Percentiles rank a stretch among this genome's conserved stretches.
phyloP scores from a whole-genome alignment of 1,140 invertebrate species.

The Oryctes rhinoceros region DNA sequence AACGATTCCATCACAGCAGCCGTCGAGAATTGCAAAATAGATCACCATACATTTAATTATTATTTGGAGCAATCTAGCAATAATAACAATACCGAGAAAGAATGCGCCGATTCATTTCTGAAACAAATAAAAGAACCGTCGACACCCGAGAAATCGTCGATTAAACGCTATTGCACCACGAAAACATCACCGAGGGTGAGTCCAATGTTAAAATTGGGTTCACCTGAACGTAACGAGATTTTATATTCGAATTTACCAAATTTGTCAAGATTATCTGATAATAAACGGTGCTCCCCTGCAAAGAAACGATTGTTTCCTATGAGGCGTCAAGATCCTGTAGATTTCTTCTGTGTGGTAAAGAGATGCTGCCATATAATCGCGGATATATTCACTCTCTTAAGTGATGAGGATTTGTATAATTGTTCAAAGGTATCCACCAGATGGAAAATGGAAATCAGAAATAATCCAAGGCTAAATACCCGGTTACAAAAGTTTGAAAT shows the following conservation, averaged over 20 bases:
- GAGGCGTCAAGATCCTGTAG: neutral
- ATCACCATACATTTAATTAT: neutral
- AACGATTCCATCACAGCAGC: slow-evolving; percentile 32
- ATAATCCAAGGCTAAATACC: neutral
- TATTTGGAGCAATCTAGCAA: neutral
- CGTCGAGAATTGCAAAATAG: slow-evolving; percentile 27
- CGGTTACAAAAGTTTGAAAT: neutral
- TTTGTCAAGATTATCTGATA: neutral
- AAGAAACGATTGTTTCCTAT: neutral
- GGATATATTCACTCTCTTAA: neutral
- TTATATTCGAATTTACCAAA: neutral
- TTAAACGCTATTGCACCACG: neutral
- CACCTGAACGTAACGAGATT: slow-evolving; percentile 26
- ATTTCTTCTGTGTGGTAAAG: neutral
- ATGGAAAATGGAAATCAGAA: neutral
- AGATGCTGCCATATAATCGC: neutral
- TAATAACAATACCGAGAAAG: neutral
- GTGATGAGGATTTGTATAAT: neutral
- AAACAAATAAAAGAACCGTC: slow-evolving; percentile 1
- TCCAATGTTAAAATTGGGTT: slow-evolving; percentile 26
- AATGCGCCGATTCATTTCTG: neutral
- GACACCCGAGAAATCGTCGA: slow-evolving; percentile 16
- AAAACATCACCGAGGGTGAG: neutral
- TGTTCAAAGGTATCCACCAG: neutral
- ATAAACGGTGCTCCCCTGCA: neutral